These are phyloP conservation scores for Tanytarsus gracilentus DNA, from an alignment of 2,888 invertebrate species.

Conservation along the genomic window DNA sequence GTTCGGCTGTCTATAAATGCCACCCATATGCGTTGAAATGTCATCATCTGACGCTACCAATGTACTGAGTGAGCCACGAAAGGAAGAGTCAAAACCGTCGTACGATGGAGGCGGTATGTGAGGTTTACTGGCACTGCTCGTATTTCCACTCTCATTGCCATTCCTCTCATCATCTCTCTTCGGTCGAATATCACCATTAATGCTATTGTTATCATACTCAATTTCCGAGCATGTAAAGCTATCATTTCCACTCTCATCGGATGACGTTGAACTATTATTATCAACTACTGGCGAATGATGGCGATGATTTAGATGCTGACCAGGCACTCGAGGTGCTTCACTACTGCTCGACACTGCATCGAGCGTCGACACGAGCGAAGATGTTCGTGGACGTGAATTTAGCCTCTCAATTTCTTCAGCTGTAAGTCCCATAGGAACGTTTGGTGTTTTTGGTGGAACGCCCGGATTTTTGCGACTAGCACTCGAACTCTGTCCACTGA, in stretches of 20 bases:
- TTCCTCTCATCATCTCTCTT: constrained; percentile 53
- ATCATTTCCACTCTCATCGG: constrained; percentile 91
- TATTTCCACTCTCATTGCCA: constrained; percentile 47
- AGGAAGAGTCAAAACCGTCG: constrained; percentile 89
- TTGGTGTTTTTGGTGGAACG: constrained; percentile 59
- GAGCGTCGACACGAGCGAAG: constrained; percentile 82
- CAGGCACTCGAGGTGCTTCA: constrained; percentile 63
- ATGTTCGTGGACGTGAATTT: constrained; percentile 77
- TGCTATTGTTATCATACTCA: constrained; percentile 86
- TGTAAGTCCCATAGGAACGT: constrained; percentile 71
- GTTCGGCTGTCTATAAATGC: constrained; percentile 69
- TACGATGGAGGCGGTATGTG: constrained; percentile 65
- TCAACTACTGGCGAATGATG: constrained; percentile 65
- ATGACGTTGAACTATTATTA: constrained; percentile 70
- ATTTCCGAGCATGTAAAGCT: constrained; percentile 98
- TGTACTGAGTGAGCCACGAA: constrained; percentile 87
- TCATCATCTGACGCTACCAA: constrained; percentile 91
- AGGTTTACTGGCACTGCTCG: constrained; percentile 33
- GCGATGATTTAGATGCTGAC: constrained; percentile 60
- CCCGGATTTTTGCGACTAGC: constrained; percentile 65
- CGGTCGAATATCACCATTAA: constrained; percentile 65
- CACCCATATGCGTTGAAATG: constrained; percentile 68
- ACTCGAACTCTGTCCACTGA: constrained; percentile 77
- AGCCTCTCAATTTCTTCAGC: constrained; percentile 89
- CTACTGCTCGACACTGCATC: constrained; percentile 91